Conservation (phyloP, 2,888 invertebrate genomes). For the Macropis europaea region DNA sequence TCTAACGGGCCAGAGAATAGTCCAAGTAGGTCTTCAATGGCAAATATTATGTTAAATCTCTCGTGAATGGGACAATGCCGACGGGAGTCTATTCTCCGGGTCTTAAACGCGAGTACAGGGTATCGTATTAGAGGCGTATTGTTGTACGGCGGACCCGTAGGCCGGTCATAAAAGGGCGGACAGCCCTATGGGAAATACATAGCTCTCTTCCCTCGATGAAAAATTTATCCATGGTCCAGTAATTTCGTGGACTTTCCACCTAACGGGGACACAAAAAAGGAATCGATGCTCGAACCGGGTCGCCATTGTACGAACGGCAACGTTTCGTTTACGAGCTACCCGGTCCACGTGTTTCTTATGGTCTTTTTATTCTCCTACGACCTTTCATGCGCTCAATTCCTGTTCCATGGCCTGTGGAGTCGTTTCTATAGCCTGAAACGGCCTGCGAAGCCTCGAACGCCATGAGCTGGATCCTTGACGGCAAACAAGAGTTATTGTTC, state of each 20-base stretch:
- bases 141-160: constrained; percentile 63
- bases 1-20: constrained; percentile 63
- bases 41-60: constrained; percentile 79
- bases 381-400: background rate
- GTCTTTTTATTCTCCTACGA: background rate
- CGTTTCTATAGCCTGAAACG: too few species aligned
- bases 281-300: constrained; percentile 6
- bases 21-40: constrained; percentile 74
- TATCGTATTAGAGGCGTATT: constrained; percentile 74
- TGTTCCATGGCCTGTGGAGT: background rate
- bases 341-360: background rate
- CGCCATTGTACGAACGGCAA: background rate
- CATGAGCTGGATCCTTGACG: too few species aligned
- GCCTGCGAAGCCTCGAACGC: too few species aligned
- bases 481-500: too few species aligned
- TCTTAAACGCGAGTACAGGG: constrained; percentile 72
- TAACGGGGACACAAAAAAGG: background rate
- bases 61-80: constrained; percentile 76
- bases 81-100: constrained; percentile 70
- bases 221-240: constrained; percentile 51
- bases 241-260: constrained; percentile 16
- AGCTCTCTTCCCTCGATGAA: constrained; percentile 50
- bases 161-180: constrained; percentile 60
- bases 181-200: constrained; percentile 72
- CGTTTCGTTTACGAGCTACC: background rate